A percentile compares a stretch with the other conserved stretches of the same genome.
These are phyloP conservation scores for Oxycera nigricornis DNA, from an alignment of 2,888 invertebrate species.

Conservation along the genomic window DNA sequence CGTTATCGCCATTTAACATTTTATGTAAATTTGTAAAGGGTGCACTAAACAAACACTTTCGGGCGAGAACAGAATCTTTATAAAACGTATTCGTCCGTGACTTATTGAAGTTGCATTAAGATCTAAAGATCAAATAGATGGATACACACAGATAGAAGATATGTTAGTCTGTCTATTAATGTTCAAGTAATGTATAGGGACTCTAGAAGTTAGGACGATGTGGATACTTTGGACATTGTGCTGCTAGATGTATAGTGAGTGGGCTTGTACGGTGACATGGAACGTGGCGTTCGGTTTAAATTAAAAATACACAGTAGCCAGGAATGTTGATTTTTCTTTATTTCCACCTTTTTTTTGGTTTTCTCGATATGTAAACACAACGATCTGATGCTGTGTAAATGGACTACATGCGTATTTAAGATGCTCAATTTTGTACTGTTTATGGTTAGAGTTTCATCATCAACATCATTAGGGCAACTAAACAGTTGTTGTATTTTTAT, in stretches of 20 bases:
- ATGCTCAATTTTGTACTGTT: conserved; percentile 31
- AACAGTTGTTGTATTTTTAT: neutral
- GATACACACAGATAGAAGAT: conserved; percentile 11
- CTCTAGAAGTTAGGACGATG: neutral
- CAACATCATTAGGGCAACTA: conserved; percentile 9
- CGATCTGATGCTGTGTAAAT: conserved; percentile 15
- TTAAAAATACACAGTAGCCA: conserved; percentile 33
- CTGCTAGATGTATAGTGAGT: neutral
- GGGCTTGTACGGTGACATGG: neutral
- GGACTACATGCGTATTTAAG: conserved; percentile 34
- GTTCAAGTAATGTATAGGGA: conserved; percentile 1
- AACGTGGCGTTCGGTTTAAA: conserved; percentile 2
- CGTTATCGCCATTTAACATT: conserved; percentile 40
- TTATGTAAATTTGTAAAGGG: conserved; percentile 39
- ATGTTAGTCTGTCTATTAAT: neutral
- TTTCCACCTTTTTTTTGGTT: neutral
- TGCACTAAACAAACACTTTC: conserved; percentile 36
- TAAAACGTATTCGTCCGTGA: conserved; percentile 25
- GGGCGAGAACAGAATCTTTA: conserved; percentile 35
- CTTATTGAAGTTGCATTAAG: conserved; percentile 34
- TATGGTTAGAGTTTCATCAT: conserved; percentile 25
- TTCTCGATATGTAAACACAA: conserved; percentile 10
- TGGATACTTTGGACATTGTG: neutral
- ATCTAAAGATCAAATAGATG: conserved; percentile 34
- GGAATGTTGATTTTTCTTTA: neutral